Conservation (phyloP, 2,797 vertebrate species). For the Poeciliopsis paucimaculata region DNA sequence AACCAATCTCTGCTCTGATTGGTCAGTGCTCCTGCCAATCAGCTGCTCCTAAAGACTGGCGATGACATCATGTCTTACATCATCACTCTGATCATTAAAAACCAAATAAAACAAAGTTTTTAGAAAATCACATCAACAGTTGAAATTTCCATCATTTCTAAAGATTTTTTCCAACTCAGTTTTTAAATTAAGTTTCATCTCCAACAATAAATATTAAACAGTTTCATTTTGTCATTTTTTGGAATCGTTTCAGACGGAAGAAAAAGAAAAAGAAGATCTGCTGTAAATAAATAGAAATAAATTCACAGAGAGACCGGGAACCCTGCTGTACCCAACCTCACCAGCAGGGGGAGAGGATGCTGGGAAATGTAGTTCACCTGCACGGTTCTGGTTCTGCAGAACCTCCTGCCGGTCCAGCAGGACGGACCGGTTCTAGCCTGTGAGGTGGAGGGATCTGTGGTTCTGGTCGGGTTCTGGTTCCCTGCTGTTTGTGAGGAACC, state of each 20-base stretch:
- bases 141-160: not conserved
- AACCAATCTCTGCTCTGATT: not conserved
- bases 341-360: conserved; percentile 31
- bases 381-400: not conserved
- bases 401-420: not conserved
- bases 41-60: not conserved
- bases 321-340: not conserved
- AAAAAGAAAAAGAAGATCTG: conserved; percentile 6
- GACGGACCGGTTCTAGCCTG: not conserved
- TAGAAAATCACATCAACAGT: not conserved
- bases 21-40: not conserved
- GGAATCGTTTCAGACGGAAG: not conserved
- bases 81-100: not conserved
- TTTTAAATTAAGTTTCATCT: not conserved
- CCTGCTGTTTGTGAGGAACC: not conserved
- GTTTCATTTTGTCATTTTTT: not conserved
- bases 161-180: not conserved
- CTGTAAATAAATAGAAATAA: not conserved
- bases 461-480: not conserved
- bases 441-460: not conserved
- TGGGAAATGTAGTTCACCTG: conserved; percentile 28
- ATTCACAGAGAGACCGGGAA: not conserved
- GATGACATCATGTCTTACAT: not conserved
- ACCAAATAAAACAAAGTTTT: not conserved
- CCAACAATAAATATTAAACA: not conserved